phyloP scores from a whole-genome alignment of 2,888 invertebrate genomes.

The Malachius bipustulatus region DNA sequence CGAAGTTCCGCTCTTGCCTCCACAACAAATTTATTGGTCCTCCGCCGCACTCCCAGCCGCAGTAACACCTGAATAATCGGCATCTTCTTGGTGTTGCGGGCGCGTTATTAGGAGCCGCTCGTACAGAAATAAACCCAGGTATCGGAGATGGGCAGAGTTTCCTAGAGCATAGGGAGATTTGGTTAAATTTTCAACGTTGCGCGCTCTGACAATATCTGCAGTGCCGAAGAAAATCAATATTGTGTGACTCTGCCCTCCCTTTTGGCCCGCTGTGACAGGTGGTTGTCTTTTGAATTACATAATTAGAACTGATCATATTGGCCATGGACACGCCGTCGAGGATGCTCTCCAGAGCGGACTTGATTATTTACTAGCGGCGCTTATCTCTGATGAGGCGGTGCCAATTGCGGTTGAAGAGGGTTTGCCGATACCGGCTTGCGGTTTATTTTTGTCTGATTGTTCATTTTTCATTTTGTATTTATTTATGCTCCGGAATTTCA shows the following conservation, averaged over 20 bases:
- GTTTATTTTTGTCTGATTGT: too few relatives aligned
- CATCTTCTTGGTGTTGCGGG: conserved; percentile 20
- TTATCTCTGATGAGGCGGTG: too few relatives aligned
- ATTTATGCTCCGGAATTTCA: too few relatives aligned
- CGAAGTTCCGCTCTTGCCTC: not conserved
- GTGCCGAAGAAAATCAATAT: conserved; percentile 39
- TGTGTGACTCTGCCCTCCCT: conserved; percentile 34
- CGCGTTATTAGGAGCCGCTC: conserved; percentile 12
- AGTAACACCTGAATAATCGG: conserved; percentile 28
- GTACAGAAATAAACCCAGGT: conserved; percentile 5
- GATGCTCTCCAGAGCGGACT: too few relatives aligned
- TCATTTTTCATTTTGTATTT: too few relatives aligned
- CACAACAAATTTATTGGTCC: not conserved
- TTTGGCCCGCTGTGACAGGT: conserved; percentile 33
- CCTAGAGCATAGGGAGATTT: conserved; percentile 12
- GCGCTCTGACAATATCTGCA: conserved; percentile 36
- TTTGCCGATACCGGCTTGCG: too few relatives aligned
- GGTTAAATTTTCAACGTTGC: conserved; percentile 21
- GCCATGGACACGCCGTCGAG: too few relatives aligned
- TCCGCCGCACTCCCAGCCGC: conserved; percentile 3
- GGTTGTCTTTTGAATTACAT: conserved; percentile 29
- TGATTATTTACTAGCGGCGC: too few relatives aligned
- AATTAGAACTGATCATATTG: too few relatives aligned
- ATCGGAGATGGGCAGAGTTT: conserved; percentile 9
- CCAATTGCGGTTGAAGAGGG: too few relatives aligned